Evolutionary conservation across 2,797 vertebrate species (phyloP).

Genomic region (Gorsachius magnificus): DNA sequence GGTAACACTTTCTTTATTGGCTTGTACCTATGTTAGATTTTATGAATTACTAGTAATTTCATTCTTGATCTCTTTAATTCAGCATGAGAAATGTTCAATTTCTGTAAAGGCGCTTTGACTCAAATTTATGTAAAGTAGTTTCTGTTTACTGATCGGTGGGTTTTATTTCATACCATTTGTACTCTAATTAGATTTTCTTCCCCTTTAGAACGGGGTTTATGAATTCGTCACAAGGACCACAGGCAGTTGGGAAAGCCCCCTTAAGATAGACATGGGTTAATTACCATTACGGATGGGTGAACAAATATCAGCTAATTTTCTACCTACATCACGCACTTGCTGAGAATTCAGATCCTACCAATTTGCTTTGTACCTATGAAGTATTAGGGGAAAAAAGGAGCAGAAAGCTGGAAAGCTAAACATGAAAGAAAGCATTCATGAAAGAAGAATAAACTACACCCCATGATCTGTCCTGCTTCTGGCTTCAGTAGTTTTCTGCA

Average conservation of each 20-base stretch:
- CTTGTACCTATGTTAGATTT: neutral
- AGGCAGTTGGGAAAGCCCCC: neutral
- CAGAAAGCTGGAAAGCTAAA: neutral
- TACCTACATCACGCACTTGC: neutral
- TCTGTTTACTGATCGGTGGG: neutral
- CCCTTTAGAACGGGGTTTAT: neutral
- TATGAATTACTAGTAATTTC: neutral
- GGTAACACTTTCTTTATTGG: neutral
- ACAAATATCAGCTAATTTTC: neutral
- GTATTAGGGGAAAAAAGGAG: neutral
- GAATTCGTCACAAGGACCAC: neutral
- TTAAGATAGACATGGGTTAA: neutral
- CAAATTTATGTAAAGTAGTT: neutral
- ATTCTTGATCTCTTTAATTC: neutral
- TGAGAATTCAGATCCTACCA: neutral
- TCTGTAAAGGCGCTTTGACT: neutral
- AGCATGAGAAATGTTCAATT: neutral
- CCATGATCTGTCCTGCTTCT: neutral
- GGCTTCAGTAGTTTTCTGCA: neutral
- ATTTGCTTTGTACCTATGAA: neutral
- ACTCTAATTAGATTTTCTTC: neutral
- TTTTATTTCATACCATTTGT: neutral
- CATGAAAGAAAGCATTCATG: neutral
- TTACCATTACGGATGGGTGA: neutral
- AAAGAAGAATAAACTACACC: neutral